phyloP scores from a whole-genome alignment of 2,888 invertebrate genomes.

The Chelonus formosanus region DNA sequence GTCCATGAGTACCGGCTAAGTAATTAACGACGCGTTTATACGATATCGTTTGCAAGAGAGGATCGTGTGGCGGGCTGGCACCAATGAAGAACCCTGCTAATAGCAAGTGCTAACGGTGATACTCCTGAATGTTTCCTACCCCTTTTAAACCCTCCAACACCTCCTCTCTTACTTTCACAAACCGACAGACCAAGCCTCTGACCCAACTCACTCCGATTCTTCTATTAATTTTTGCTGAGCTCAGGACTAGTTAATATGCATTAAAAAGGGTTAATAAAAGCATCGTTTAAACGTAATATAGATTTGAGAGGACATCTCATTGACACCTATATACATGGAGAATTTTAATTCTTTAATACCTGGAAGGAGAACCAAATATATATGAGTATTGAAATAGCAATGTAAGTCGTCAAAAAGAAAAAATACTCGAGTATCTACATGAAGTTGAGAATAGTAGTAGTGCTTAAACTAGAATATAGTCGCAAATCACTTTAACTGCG shows the following conservation, averaged over 20 bases:
- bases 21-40: slow-evolving; percentile 61
- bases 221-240: slow-evolving; percentile 63
- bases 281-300: slow-evolving; percentile 49
- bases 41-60: slow-evolving; percentile 57
- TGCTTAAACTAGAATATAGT: slow-evolving; percentile 48
- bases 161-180: slow-evolving; percentile 11
- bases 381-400: slow-evolving; percentile 18
- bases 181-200: slow-evolving; percentile 36
- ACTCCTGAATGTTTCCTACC: slow-evolving; percentile 54
- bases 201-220: slow-evolving; percentile 52
- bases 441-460: slow-evolving; percentile 36
- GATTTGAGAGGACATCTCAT: slow-evolving; percentile 39
- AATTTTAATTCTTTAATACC: not conserved
- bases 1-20: slow-evolving; percentile 51
- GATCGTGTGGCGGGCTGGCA: slow-evolving; percentile 45
- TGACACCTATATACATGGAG: slow-evolving; percentile 22
- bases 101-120: slow-evolving; percentile 61
- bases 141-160: slow-evolving; percentile 25
- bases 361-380: too few relatives aligned
- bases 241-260: slow-evolving; percentile 61
- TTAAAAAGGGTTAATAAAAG: slow-evolving; percentile 61
- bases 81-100: slow-evolving; percentile 60
- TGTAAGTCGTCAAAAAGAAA: slow-evolving; percentile 18
- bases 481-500: slow-evolving; percentile 65
- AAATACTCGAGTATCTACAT: slow-evolving; percentile 27